Conservation (phyloP, 1,140 invertebrate genomes). For the Drosophila mojavensis region DNA sequence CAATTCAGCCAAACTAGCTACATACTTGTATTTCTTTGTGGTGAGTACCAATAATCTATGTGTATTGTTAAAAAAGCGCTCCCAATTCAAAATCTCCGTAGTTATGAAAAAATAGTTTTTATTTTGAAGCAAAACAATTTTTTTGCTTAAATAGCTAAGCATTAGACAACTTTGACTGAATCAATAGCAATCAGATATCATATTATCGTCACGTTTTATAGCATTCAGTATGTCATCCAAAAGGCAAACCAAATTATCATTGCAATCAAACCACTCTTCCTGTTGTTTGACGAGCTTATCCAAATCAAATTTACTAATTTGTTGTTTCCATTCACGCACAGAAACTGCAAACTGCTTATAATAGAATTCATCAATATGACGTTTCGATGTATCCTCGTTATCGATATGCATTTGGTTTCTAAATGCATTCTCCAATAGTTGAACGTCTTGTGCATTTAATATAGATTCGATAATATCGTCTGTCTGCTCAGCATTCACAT, state of each 20-base stretch:
- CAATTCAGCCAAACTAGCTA: no score
- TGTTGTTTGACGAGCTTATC: slow-evolving; percentile 85
- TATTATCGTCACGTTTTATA: slow-evolving; percentile 85
- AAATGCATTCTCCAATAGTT: slow-evolving; percentile 86
- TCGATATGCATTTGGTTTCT: slow-evolving; percentile 78
- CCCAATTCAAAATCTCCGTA: no score
- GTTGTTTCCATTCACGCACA: slow-evolving; percentile 86
- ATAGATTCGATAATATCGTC: slow-evolving; percentile 85
- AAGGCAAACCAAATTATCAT: slow-evolving; percentile 86
- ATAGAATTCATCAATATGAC: slow-evolving; percentile 77
- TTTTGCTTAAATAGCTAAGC: slow-evolving; percentile 9
- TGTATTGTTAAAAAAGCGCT: no score
- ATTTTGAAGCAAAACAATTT: background rate
- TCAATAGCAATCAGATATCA: slow-evolving; percentile 88
- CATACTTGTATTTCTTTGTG: no score
- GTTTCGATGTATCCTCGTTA: slow-evolving; percentile 47
- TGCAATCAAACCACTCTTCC: slow-evolving; percentile 86
- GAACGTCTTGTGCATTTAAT: slow-evolving; percentile 85
- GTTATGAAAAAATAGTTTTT: no score
- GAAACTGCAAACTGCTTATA: slow-evolving; percentile 82
- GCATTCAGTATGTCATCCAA: slow-evolving; percentile 88
- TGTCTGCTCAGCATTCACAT: slow-evolving; percentile 46
- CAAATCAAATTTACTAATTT: slow-evolving; percentile 85
- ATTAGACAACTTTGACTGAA: slow-evolving; percentile 3
- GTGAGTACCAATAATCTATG: no score